Percentiles rank a stretch among this genome's conserved stretches.
These are phyloP conservation scores for Dinothrombium tinctorium DNA, from an alignment of 1,140 invertebrate genomes.

Conservation along the genomic window DNA sequence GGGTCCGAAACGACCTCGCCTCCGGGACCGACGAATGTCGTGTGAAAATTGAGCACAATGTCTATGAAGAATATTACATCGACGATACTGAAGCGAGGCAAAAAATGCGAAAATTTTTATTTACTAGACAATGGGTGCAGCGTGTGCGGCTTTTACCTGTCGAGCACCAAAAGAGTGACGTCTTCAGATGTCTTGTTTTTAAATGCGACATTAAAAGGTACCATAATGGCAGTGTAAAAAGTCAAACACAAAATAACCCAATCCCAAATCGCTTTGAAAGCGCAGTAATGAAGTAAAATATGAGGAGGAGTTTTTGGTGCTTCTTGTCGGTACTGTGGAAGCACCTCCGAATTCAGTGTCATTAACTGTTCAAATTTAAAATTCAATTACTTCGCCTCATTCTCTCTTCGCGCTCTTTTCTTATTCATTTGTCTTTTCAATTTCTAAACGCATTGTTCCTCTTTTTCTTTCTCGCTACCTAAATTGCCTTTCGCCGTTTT, in stretches of 20 bases:
- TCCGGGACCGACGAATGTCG: slow-evolving; percentile 89
- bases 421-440: too few species aligned
- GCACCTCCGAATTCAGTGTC: slow-evolving; percentile 81
- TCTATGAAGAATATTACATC: slow-evolving; percentile 99
- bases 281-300: slow-evolving; percentile 91
- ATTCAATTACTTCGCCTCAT: too few species aligned
- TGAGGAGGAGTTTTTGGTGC: slow-evolving; percentile 96
- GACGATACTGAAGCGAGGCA: slow-evolving; percentile 47
- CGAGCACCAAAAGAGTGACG: slow-evolving; percentile 80
- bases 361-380: slow-evolving; percentile 48
- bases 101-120: not conserved
- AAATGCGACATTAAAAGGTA: slow-evolving; percentile 99
- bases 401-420: too few species aligned
- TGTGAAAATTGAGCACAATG: slow-evolving; percentile 99
- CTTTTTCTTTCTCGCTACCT: too few species aligned
- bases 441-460: too few species aligned
- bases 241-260: slow-evolving; percentile 98
- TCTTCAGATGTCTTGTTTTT: slow-evolving; percentile 99
- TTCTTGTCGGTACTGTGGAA: slow-evolving; percentile 98
- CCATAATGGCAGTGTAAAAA: slow-evolving; percentile 99
- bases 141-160: too few species aligned
- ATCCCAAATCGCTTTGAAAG: slow-evolving; percentile 68
- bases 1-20: slow-evolving; percentile 92
- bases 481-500: too few species aligned
- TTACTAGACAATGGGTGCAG: too few species aligned